Percentiles rank a stretch among this genome's conserved stretches.
These are phyloP conservation scores for Microplitis mediator DNA, from an alignment of 1,140 invertebrate genomes.

Conservation along the genomic window DNA sequence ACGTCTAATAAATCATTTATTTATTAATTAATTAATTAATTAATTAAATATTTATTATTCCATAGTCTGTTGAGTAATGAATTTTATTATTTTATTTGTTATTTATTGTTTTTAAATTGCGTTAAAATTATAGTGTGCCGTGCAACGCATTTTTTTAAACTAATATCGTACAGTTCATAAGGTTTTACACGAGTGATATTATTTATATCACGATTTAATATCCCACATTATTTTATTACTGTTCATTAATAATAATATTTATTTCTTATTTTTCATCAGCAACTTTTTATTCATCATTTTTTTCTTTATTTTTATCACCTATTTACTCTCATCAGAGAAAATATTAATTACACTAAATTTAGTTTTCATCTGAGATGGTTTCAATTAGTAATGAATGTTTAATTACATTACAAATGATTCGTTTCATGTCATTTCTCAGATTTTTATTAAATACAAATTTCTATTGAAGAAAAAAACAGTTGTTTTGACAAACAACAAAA, in stretches of 20 bases:
- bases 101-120: slow-evolving; percentile 11
- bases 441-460: too few relatives aligned
- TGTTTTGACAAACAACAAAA: too few relatives aligned
- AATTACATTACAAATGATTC: neutral
- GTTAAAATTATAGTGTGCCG: slow-evolving; percentile 14
- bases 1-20: neutral
- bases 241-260: too few relatives aligned
- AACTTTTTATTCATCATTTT: neutral
- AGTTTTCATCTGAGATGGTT: neutral
- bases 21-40: slow-evolving; percentile 24
- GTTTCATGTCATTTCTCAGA: neutral
- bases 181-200: slow-evolving; percentile 10
- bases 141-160: slow-evolving; percentile 41
- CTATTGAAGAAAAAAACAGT: too few relatives aligned
- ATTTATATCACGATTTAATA: slow-evolving; percentile 13
- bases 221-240: neutral
- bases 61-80: slow-evolving; percentile 7
- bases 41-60: slow-evolving; percentile 26
- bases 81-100: slow-evolving; percentile 15
- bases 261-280: neutral
- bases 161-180: slow-evolving; percentile 50
- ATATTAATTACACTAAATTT: neutral
- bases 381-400: neutral
- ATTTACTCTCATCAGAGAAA: neutral
- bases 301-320: neutral